phyloP scores from a whole-genome alignment of 2,888 invertebrate genomes.

The Bellardia pandia region DNA sequence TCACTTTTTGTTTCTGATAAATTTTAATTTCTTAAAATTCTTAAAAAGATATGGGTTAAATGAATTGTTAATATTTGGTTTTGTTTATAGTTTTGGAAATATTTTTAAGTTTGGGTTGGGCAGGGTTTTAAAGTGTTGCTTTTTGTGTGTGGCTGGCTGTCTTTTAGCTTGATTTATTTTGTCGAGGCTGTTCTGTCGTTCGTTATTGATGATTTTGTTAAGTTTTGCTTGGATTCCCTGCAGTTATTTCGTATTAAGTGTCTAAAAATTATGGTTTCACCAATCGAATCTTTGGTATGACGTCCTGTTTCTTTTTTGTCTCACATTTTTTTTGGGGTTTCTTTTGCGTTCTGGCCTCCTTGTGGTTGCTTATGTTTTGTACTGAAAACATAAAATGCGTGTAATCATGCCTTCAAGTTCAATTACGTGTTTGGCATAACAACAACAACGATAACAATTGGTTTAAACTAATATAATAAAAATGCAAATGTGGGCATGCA shows the following conservation, averaged over 20 bases:
- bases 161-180: conserved; percentile 43
- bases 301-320: conserved; percentile 36
- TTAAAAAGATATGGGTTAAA: conserved; percentile 28
- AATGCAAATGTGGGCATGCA: conserved; percentile 56
- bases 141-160: not conserved
- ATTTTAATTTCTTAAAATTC: conserved; percentile 19
- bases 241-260: conserved; percentile 43
- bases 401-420: conserved; percentile 69
- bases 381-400: conserved; percentile 61
- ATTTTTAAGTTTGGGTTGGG: conserved; percentile 40
- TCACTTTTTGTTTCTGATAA: conserved; percentile 40
- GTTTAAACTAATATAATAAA: conserved; percentile 14
- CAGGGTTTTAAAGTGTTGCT: conserved; percentile 15
- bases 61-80: conserved; percentile 23
- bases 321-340: conserved; percentile 31
- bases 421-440: conserved; percentile 70
- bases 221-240: conserved; percentile 56
- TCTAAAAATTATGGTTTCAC: conserved; percentile 43
- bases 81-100: conserved; percentile 19
- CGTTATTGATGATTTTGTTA: conserved; percentile 56
- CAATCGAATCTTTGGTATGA: conserved; percentile 17
- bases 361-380: conserved; percentile 12
- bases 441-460: not conserved
- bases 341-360: conserved; percentile 10
- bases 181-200: conserved; percentile 14